Conservation (phyloP, 2,888 invertebrate genomes). For the Eutolmus rufibarbis region DNA sequence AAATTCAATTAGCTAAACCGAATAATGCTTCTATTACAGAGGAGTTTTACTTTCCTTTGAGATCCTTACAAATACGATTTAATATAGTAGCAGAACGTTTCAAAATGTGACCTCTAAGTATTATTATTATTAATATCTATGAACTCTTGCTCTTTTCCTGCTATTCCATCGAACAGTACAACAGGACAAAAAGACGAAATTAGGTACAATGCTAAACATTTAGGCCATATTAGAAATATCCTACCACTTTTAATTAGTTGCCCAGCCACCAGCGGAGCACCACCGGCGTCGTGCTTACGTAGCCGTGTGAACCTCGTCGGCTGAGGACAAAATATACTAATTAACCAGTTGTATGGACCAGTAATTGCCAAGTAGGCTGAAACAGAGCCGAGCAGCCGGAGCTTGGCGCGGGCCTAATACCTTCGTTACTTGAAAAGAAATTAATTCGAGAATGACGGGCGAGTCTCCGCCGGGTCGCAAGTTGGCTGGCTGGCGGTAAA, state of each 20-base stretch:
- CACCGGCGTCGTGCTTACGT: neutral
- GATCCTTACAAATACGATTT: too few species aligned
- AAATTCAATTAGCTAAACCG: too few species aligned
- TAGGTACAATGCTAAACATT: neutral
- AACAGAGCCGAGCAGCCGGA: neutral
- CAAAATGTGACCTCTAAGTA: too few species aligned
- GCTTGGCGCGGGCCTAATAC: neutral
- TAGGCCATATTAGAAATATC: neutral
- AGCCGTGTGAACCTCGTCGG: neutral
- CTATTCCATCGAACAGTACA: neutral
- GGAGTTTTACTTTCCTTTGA: too few species aligned
- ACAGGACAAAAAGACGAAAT: neutral
- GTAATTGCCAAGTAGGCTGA: neutral
- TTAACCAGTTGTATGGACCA: neutral
- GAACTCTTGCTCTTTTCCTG: neutral
- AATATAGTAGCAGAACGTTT: too few species aligned
- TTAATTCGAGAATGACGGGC: neutral
- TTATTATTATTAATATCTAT: neutral
- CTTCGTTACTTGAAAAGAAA: constrained; percentile 1
- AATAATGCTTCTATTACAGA: too few species aligned
- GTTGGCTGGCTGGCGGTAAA: neutral
- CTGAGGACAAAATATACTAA: neutral
- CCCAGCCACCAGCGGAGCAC: neutral
- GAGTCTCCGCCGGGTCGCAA: neutral
- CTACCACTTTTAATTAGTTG: neutral